Evolutionary conservation across 2,113 vertebrate genomes (phyloP).

Genomic region (Perognathus longimembris): DNA sequence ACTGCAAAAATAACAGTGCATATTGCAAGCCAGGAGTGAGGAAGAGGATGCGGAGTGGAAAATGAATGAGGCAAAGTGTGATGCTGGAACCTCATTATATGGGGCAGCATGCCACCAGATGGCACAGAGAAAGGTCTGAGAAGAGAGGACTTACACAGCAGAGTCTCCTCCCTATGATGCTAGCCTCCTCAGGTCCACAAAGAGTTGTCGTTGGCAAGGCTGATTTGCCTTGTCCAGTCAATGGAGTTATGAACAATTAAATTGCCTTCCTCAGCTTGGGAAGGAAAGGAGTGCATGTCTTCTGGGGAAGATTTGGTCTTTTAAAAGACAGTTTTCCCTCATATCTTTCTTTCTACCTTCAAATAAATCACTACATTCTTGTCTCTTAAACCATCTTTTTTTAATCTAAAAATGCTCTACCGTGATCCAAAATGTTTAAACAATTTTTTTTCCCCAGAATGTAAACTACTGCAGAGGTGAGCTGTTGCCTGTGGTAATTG

Average conservation of each 20-base stretch:
- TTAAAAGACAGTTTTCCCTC: neutral
- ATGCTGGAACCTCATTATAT: neutral
- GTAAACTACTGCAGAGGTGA: neutral
- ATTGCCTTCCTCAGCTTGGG: conserved; percentile 24
- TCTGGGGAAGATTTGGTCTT: conserved; percentile 43
- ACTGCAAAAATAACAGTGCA: neutral
- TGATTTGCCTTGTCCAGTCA: conserved; percentile 54
- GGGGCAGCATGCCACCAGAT: neutral
- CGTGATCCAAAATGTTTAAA: conserved; percentile 44
- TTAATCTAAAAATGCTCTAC: conserved; percentile 54
- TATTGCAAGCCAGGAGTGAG: neutral
- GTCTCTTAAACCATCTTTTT: conserved; percentile 43
- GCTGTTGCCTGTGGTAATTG: neutral
- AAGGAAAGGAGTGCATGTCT: neutral
- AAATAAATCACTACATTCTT: conserved; percentile 60
- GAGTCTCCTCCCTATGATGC: neutral
- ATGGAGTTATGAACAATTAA: conserved; percentile 51
- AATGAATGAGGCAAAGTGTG: neutral
- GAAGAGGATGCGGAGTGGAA: neutral
- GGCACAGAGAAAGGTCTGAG: neutral
- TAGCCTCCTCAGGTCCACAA: neutral
- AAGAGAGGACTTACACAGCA: neutral
- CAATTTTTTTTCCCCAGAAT: neutral
- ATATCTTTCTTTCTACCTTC: conserved; percentile 40
- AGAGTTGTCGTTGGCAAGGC: conserved; percentile 8